These are phyloP conservation scores for Pseudomugil gertrudae DNA, from an alignment of 2,797 vertebrate genomes.

Conservation along the genomic window DNA sequence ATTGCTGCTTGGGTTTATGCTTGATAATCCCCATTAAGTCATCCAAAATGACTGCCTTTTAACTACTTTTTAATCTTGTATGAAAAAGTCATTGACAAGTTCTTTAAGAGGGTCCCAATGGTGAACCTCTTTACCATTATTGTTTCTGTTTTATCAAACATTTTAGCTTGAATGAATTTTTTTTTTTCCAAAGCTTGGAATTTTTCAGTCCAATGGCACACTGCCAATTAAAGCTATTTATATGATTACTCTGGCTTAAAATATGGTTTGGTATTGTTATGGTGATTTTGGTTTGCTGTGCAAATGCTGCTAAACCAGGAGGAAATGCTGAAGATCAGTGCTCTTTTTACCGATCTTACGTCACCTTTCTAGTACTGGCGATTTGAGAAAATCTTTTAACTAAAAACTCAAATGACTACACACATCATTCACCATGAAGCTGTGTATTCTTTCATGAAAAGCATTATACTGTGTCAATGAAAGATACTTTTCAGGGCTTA, in stretches of 20 bases:
- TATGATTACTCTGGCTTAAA: conserved; percentile 8
- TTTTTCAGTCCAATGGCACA: conserved; percentile 12
- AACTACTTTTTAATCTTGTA: conserved; percentile 47
- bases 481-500: conserved; percentile 15
- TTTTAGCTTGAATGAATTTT: conserved; percentile 26
- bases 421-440: conserved; percentile 6
- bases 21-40: conserved; percentile 68
- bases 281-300: conserved; percentile 16
- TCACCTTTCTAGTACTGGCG: conserved; percentile 9
- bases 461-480: conserved; percentile 1
- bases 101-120: conserved; percentile 34
- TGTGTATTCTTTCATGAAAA: conserved; percentile 12
- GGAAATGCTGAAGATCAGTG: neutral
- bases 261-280: conserved; percentile 20
- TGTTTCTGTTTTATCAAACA: conserved; percentile 35
- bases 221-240: conserved; percentile 6
- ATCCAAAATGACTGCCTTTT: conserved; percentile 57
- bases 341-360: conserved; percentile 9
- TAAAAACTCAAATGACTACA: neutral
- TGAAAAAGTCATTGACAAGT: too few species aligned
- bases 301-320: conserved; percentile 14
- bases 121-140: conserved; percentile 55
- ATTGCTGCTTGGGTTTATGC: conserved; percentile 67
- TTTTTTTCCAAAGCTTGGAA: conserved; percentile 18
- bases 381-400: conserved; percentile 6